phyloP scores from a whole-genome alignment of 2,888 invertebrate genomes.

The Monopis laevigella region DNA sequence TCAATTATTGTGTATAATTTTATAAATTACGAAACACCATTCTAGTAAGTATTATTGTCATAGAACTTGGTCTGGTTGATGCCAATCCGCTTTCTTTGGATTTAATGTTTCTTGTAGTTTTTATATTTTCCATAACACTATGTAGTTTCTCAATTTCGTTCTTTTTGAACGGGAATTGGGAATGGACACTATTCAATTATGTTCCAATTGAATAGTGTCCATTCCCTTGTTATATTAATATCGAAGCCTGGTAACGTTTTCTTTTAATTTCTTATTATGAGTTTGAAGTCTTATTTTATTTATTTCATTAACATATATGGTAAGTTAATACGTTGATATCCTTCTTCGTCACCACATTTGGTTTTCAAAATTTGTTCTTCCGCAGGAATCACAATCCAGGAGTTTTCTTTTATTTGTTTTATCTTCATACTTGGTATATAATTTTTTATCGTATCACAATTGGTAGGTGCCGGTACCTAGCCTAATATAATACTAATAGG shows the following conservation, averaged over 20 bases:
- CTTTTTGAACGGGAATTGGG: neutral
- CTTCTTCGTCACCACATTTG: neutral
- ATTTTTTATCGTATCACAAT: neutral
- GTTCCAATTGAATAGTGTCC: too few species aligned
- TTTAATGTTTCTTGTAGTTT: neutral
- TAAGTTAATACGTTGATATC: conserved; percentile 2
- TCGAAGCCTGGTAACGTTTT: neutral
- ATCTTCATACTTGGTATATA: neutral
- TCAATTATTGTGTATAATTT: neutral
- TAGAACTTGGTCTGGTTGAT: neutral
- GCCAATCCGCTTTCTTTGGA: neutral
- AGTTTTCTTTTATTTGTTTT: conserved; percentile 4
- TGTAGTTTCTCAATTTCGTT: neutral
- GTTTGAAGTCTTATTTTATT: neutral
- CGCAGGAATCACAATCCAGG: neutral
- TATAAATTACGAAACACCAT: neutral
- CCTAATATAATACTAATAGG: too few species aligned
- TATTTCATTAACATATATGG: neutral
- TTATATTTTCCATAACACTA: neutral
- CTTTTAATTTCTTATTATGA: neutral
- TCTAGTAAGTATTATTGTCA: neutral
- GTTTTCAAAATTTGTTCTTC: neutral
- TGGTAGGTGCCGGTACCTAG: too few species aligned
- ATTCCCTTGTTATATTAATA: conserved; percentile 1
- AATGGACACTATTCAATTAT: too few species aligned